phyloP scores from a whole-genome alignment of 2,888 invertebrate species.

The Hydriomena furcata region DNA sequence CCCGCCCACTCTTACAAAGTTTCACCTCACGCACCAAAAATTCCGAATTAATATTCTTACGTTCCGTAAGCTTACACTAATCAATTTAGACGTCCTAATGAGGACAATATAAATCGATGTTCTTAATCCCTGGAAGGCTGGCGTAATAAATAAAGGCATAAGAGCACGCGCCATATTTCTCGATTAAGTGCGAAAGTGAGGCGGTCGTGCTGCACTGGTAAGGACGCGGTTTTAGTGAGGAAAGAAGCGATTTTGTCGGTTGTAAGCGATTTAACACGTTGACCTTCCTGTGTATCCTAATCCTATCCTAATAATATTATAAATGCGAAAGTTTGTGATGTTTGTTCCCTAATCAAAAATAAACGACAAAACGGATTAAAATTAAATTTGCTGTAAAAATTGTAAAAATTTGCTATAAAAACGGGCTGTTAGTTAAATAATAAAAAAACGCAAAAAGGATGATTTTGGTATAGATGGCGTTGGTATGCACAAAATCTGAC shows the following conservation, averaged over 20 bases:
- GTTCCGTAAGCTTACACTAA: slow-evolving; percentile 60
- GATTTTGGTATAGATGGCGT: too few relatives aligned
- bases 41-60: slow-evolving; percentile 35
- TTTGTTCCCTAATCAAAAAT: too few relatives aligned
- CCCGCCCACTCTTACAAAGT: not conserved
- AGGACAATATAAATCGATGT: slow-evolving; percentile 76
- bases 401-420: too few relatives aligned
- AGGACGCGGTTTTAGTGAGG: slow-evolving; percentile 34
- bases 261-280: too few relatives aligned
- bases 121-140: slow-evolving; percentile 71
- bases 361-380: too few relatives aligned
- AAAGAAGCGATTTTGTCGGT: slow-evolving; percentile 34
- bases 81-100: slow-evolving; percentile 77
- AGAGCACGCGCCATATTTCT: slow-evolving; percentile 81
- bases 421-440: too few relatives aligned
- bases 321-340: too few relatives aligned
- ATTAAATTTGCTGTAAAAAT: too few relatives aligned
- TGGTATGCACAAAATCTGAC: too few relatives aligned
- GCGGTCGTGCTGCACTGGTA: slow-evolving; percentile 54
- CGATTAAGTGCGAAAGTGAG: slow-evolving; percentile 81
- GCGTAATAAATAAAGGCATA: slow-evolving; percentile 79
- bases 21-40: slow-evolving; percentile 19
- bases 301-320: too few relatives aligned
- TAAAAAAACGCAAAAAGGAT: too few relatives aligned
- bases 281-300: too few relatives aligned